A percentile compares a stretch with the other conserved stretches of the same genome.
phyloP scores from a whole-genome alignment of 92 coral and sea anemone species.

The Blastomussa wellsi region DNA sequence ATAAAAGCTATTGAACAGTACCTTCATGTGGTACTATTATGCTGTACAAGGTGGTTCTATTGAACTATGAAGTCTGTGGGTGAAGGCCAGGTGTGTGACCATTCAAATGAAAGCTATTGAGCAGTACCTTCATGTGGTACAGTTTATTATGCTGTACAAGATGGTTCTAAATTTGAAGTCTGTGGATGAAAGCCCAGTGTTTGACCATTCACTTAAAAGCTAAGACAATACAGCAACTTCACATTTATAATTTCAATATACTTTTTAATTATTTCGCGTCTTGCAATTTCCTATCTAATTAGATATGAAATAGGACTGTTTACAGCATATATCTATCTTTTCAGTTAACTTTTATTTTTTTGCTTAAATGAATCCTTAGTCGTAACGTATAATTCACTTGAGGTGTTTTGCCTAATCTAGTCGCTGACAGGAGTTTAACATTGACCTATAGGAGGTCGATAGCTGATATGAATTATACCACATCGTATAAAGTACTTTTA shows the following conservation, averaged over 20 bases:
- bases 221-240: neutral
- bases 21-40: neutral
- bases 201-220: no score
- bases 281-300: slow-evolving; percentile 17
- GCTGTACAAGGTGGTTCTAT: neutral
- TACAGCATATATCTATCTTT: neutral
- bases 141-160: neutral
- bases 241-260: slow-evolving; percentile 18
- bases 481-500: no score
- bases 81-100: neutral
- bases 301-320: neutral
- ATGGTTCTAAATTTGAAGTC: neutral
- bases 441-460: no score
- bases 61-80: no score
- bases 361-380: neutral
- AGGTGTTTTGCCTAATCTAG: neutral
- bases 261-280: slow-evolving; percentile 1
- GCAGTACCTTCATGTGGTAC: neutral
- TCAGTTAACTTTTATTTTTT: neutral
- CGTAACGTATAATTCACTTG: neutral
- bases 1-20: neutral
- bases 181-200: neutral
- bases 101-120: neutral
- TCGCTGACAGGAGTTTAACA: no score
- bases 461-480: no score